Conservation (phyloP, 2,888 invertebrate species). For the Ephialtes manifestator region DNA sequence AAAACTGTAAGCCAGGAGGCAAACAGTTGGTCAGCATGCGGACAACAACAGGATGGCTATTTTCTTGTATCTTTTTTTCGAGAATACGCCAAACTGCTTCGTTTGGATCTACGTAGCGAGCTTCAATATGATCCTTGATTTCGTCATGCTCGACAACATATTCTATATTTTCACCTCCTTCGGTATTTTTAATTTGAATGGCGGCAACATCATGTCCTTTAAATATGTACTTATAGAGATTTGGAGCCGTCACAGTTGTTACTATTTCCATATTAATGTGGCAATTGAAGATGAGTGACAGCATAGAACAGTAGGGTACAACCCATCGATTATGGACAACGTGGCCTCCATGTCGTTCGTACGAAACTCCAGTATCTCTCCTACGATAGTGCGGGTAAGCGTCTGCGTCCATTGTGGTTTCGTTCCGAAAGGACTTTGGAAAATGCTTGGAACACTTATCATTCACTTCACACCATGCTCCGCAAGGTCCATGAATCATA, state of each 20-base stretch:
- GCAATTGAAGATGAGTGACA: slow-evolving; percentile 70
- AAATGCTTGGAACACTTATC: slow-evolving; percentile 69
- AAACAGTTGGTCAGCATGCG: no score
- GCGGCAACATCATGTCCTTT: slow-evolving; percentile 68
- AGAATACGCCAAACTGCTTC: no score
- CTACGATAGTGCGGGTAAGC: slow-evolving; percentile 75
- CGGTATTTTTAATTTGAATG: slow-evolving; percentile 17
- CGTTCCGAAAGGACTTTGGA: slow-evolving; percentile 72
- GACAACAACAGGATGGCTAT: no score
- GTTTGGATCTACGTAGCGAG: no score
- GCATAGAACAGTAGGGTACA: slow-evolving; percentile 75
- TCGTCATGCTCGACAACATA: slow-evolving; percentile 65
- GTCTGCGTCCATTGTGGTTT: slow-evolving; percentile 71
- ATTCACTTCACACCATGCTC: slow-evolving; percentile 60
- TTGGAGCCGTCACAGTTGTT: no score
- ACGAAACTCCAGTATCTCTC: slow-evolving; percentile 67
- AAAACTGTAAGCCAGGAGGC: no score
- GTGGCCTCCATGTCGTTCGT: slow-evolving; percentile 2
- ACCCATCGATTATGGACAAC: slow-evolving; percentile 78
- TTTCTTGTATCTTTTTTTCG: no score
- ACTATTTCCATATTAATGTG: slow-evolving; percentile 69
- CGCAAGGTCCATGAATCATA: no score
- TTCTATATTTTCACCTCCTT: not conserved
- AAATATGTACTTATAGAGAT: slow-evolving; percentile 73
- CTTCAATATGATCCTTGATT: no score